These are phyloP conservation scores for Polymixis lichenea DNA, from an alignment of 2,888 invertebrate genomes.

Conservation along the genomic window DNA sequence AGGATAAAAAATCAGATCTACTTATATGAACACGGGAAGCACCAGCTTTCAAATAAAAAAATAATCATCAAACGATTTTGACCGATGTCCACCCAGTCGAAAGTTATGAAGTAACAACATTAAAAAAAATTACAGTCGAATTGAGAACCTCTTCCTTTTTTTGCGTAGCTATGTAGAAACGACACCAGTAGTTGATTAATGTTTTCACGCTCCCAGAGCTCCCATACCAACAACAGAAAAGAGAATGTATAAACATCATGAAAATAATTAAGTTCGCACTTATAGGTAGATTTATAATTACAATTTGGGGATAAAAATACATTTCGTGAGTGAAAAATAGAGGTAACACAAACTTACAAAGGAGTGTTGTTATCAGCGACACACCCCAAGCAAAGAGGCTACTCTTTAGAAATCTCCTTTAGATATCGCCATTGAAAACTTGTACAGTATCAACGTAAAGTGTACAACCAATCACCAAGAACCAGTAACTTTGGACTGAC, in stretches of 20 bases:
- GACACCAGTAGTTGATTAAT: constrained; percentile 5
- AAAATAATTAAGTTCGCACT: background rate
- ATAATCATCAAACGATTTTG: too few relatives aligned
- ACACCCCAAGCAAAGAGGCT: constrained; percentile 14
- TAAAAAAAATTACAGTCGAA: too few relatives aligned
- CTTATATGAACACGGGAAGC: too few relatives aligned
- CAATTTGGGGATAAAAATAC: background rate
- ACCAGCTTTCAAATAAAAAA: too few relatives aligned
- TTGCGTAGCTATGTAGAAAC: constrained; percentile 35
- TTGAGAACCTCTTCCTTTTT: too few relatives aligned
- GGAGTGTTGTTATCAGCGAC: background rate
- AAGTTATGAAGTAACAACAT: too few relatives aligned
- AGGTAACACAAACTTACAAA: constrained; percentile 1
- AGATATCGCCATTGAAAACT: constrained; percentile 7
- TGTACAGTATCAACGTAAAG: constrained; percentile 24
- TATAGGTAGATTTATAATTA: background rate
- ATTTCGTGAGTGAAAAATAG: background rate
- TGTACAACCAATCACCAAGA: constrained; percentile 28
- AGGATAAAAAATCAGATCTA: too few relatives aligned
- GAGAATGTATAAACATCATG: constrained; percentile 2
- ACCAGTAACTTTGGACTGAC: constrained; percentile 15
- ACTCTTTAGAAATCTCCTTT: constrained; percentile 5
- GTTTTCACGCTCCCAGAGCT: background rate
- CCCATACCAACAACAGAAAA: constrained; percentile 1
- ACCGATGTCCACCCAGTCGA: too few relatives aligned